Base-by-base conservation (phyloP, 30 jellyfish, hydroid and myxozoan genomes). In the Rhopilema esculentum region DNA sequence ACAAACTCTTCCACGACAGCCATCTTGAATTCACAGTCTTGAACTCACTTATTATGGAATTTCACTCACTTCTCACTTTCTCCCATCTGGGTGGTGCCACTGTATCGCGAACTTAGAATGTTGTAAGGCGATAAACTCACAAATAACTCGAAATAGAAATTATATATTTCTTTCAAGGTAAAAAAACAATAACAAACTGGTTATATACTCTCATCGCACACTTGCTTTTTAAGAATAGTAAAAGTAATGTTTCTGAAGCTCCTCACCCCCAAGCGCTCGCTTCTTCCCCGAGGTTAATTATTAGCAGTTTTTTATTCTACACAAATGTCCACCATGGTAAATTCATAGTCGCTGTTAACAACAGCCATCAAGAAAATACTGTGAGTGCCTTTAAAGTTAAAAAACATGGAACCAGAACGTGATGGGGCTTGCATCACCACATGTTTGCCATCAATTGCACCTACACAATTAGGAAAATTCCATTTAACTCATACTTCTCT, bases 341-440 rank as follows among this genome's bases (percentile, higher is more conserved):
- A 85, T 21, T 57, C 81, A 23, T 85, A 85, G 26, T 85, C 88
- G 33, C 86, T 71, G 75, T 49, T 73, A 71, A 72, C 80, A 33
- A 72, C 80, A 26, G 93, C 88, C 81, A 85, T 51, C 72, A 85
- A 63, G 23, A 85, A 82, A 57, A 83, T 72, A 50, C 93, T 85
- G 79, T 71, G 88, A 19, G 93, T 85, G 52, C 85, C 88, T 85
- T 73, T 40, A 51, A 71, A 73, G 50, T 85, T 85, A 78, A 0
- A 85, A 85, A 85, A 72, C 53, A 29, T 57, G 64, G 69, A 71
- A 31, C 93, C 89, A 32, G 93, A 78, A 51, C 70, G 88, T 85
- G 89, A 50, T 71, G 93, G 93, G 40, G 89, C 93, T 73, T 85
- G 93, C 61, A 73, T 63, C 76, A 71, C 93, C n/a, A 72, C 88